These are phyloP conservation scores for Phytoseiulus persimilis DNA, from an alignment of 2,888 invertebrate genomes.

Conservation along the genomic window DNA sequence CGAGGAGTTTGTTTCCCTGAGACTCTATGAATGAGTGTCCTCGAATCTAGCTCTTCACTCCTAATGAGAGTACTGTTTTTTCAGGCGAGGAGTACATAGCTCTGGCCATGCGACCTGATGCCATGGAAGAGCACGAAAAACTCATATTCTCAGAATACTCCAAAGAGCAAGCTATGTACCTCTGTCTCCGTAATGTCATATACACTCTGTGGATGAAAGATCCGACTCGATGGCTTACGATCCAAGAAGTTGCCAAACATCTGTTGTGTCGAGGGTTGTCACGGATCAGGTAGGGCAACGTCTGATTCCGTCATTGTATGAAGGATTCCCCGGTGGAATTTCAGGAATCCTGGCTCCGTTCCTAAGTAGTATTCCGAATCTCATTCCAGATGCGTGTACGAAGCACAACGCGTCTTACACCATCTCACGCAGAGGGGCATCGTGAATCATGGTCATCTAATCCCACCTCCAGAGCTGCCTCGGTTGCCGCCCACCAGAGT, in stretches of 20 bases:
- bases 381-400: constrained; percentile 45
- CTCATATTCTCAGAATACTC: constrained; percentile 49
- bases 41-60: too few species aligned
- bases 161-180: constrained; percentile 48
- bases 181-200: constrained; percentile 52
- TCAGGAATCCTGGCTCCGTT: too few species aligned
- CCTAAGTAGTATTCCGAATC: not conserved
- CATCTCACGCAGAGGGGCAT: constrained; percentile 50
- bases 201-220: constrained; percentile 51
- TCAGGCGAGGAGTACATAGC: constrained; percentile 21
- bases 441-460: constrained; percentile 50
- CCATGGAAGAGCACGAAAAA: constrained; percentile 51
- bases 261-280: constrained; percentile 51
- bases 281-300: constrained; percentile 46
- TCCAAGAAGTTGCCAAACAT: constrained; percentile 47
- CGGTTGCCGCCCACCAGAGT: constrained; percentile 45
- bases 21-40: too few species aligned
- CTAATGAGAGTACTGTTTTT: not conserved
- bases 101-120: constrained; percentile 48
- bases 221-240: constrained; percentile 51
- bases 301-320: not conserved
- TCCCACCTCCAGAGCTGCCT: constrained; percentile 42
- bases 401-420: constrained; percentile 48
- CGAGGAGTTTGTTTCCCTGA: not conserved
- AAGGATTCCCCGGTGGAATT: not conserved